Conservation (phyloP, 2,113 vertebrate genomes). For the Amblyopsis rosae region DNA sequence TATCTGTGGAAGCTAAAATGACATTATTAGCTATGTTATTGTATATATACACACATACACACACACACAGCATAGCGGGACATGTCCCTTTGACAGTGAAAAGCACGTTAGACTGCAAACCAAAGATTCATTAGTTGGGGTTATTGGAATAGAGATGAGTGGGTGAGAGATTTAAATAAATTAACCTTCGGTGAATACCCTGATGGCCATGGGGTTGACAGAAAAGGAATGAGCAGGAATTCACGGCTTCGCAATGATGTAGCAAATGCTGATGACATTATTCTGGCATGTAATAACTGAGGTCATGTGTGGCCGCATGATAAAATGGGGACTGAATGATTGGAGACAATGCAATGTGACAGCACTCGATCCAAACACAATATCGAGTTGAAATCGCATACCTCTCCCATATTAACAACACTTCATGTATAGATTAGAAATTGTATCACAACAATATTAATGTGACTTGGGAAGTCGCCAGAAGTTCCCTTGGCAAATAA, state of each 20-base stretch:
- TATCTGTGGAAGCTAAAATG: slow-evolving; percentile 36
- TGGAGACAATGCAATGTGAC: slow-evolving; percentile 1
- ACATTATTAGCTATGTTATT: slow-evolving; percentile 60
- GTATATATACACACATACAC: slow-evolving; percentile 25
- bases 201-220: slow-evolving; percentile 53
- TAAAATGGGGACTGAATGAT: not conserved
- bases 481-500: too few species aligned
- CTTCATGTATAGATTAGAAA: not conserved
- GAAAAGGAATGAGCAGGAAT: slow-evolving; percentile 53
- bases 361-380: slow-evolving; percentile 4
- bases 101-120: slow-evolving; percentile 73
- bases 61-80: slow-evolving; percentile 51
- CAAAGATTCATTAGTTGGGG: slow-evolving; percentile 77
- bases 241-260: slow-evolving; percentile 61
- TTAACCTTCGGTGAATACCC: slow-evolving; percentile 77
- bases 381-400: slow-evolving; percentile 10
- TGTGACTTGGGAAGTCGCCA: too few species aligned
- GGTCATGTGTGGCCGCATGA: slow-evolving; percentile 9
- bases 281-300: slow-evolving; percentile 36
- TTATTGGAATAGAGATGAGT: slow-evolving; percentile 78
- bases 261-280: slow-evolving; percentile 68
- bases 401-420: not conserved
- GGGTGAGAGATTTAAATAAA: slow-evolving; percentile 79
- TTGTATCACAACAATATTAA: too few species aligned
- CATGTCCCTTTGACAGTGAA: slow-evolving; percentile 65